Base-by-base conservation (phyloP, 92 coral and sea anemone genomes). In the Metridium senile region DNA sequence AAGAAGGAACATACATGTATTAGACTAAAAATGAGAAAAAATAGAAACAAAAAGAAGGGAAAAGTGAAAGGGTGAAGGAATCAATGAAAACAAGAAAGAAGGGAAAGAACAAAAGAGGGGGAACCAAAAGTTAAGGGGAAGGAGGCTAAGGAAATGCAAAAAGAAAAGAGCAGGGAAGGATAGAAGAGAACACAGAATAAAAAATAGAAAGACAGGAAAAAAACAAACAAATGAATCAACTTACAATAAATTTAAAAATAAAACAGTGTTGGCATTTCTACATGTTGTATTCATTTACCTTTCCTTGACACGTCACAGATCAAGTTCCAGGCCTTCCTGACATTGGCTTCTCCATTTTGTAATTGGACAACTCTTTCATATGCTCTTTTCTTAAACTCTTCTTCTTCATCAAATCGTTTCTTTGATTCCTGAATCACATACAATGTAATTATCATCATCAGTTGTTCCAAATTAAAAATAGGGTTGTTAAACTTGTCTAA, bases 241-340 rank as follows among this genome's bases (percentile, higher is more conserved):
- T n/a, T n/a, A n/a, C n/a, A n/a, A n/a, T n/a, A n/a, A n/a, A n/a
- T n/a, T n/a, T n/a, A n/a, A n/a, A n/a, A n/a, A n/a, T n/a, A n/a
- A n/a, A n/a, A n/a, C n/a, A n/a, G n/a, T n/a, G n/a, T n/a, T n/a
- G n/a, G n/a, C n/a, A n/a, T n/a, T n/a, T n/a, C n/a, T n/a, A n/a
- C n/a, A n/a, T n/a, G n/a, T n/a, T n/a, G n/a, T n/a, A n/a, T n/a
- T n/a, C n/a, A n/a, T n/a, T 17, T 39, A 95, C 99, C 99, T 77
- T 70, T 73, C 53, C 99, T 64, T 9, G 99, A 95, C 45, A 89
- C 99, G 83, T 95, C 97, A 78, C 99, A 95, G 79, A 95, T 95
- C 76, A 95, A 84, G 56, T 79, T 78, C 99, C 99, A 95, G 0
- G 99, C 99, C 66, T 89, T 95, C 45, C 90, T 87, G 43, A 92